A percentile compares a stretch with the other conserved stretches of the same genome.
Evolutionary conservation across 2,888 invertebrate species (phyloP).

Genomic region (Hipparchia semele): DNA sequence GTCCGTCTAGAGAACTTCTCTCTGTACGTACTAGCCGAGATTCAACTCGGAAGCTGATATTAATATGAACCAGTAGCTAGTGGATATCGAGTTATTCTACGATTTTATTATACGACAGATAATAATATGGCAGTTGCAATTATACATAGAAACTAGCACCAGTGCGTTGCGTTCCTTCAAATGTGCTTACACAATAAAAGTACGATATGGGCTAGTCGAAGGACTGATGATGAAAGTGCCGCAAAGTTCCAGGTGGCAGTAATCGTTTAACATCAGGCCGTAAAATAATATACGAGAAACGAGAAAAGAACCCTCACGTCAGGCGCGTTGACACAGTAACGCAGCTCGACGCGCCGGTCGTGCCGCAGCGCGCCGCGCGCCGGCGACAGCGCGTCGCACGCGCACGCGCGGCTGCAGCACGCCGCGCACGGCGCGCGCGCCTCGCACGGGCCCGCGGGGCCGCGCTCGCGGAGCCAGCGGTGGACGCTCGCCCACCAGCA

Average conservation of each 20-base stretch:
- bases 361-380: constrained; percentile 49
- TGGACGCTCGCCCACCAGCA: constrained; percentile 53
- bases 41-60: too few relatives aligned
- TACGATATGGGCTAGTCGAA: not conserved
- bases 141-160: too few relatives aligned
- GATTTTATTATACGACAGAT: too few relatives aligned
- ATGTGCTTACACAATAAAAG: too few relatives aligned
- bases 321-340: constrained; percentile 55
- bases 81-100: too few relatives aligned
- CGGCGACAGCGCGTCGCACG: constrained; percentile 55
- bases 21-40: not conserved
- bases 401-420: constrained; percentile 54
- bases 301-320: constrained; percentile 45
- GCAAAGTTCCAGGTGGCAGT: too few relatives aligned
- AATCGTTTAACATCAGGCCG: too few relatives aligned
- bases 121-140: too few relatives aligned
- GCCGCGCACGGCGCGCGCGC: constrained; percentile 46
- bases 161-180: too few relatives aligned
- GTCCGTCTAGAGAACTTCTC: constrained; percentile 49
- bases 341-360: constrained; percentile 31
- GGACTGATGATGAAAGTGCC: too few relatives aligned
- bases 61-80: too few relatives aligned
- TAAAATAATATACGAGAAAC: not conserved
- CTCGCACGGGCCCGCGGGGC: constrained; percentile 44
- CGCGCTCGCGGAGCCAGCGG: constrained; percentile 55